A percentile compares a stretch with the other conserved stretches of the same genome.
phyloP scores from a whole-genome alignment of 30 jellyfish, hydroid and myxozoan genomes.

The Aurelia aurita complex sp. Pacific region DNA sequence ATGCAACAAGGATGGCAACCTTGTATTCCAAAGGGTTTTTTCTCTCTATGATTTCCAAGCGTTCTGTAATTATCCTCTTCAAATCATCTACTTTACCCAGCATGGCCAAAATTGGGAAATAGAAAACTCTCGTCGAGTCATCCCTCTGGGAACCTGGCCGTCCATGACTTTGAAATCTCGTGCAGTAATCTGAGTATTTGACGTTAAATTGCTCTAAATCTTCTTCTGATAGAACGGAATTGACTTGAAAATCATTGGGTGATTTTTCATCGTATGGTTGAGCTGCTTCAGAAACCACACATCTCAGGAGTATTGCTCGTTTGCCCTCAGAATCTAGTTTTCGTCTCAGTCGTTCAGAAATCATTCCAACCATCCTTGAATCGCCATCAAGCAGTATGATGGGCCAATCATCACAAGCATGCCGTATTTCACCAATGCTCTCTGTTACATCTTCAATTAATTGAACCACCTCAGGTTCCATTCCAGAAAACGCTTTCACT shows the following conservation, averaged over 20 bases:
- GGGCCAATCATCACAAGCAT: constrained; percentile 4
- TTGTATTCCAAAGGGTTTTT: constrained; percentile 16
- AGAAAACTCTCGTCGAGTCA: not conserved
- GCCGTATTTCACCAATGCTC: not conserved
- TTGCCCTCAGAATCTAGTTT: not conserved
- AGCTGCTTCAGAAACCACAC: constrained; percentile 1
- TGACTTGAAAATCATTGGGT: not conserved
- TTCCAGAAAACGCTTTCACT: not conserved
- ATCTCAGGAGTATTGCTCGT: constrained; percentile 34
- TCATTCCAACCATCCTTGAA: constrained; percentile 17
- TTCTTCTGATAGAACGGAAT: constrained; percentile 20
- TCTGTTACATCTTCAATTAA: constrained; percentile 1
- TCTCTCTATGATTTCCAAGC: not conserved
- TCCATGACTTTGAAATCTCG: not conserved
- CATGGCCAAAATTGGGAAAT: constrained; percentile 63
- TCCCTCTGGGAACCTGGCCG: not conserved
- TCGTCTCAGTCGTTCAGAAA: constrained; percentile 35
- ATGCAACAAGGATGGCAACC: constrained; percentile 44
- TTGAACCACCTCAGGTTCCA: constrained; percentile 9
- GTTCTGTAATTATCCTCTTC: not conserved
- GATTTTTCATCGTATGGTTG: too few relatives aligned
- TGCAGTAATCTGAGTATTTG: constrained; percentile 1
- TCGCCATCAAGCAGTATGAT: constrained; percentile 46
- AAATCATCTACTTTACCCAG: constrained; percentile 13
- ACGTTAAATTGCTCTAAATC: not conserved